Percentiles rank a stretch among this genome's conserved stretches.
phyloP scores from a whole-genome alignment of 2,888 invertebrate species.

The Julus scandinavius region DNA sequence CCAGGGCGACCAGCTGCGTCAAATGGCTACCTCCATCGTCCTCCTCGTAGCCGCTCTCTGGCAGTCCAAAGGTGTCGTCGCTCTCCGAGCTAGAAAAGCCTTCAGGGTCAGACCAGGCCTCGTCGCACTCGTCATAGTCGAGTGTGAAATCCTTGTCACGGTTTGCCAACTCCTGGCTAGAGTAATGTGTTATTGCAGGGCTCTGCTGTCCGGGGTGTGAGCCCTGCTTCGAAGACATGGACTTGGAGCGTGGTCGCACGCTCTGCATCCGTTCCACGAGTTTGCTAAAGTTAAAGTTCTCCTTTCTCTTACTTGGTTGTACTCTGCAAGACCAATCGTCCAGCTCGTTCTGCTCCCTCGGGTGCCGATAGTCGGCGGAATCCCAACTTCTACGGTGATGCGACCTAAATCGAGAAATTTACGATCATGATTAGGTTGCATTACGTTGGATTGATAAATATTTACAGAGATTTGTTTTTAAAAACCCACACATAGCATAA shows the following conservation, averaged over 20 bases:
- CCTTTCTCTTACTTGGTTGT: slow-evolving; percentile 45
- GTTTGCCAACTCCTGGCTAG: neutral
- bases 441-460: too few relatives aligned
- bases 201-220: neutral
- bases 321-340: slow-evolving; percentile 57
- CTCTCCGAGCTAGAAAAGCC: slow-evolving; percentile 56
- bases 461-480: too few relatives aligned
- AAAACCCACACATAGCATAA: too few relatives aligned
- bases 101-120: slow-evolving; percentile 45
- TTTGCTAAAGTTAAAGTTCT: slow-evolving; percentile 60
- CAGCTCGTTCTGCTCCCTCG: slow-evolving; percentile 57
- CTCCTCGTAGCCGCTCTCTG: neutral
- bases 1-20: slow-evolving; percentile 83
- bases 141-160: neutral
- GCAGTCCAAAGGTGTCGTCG: slow-evolving; percentile 33
- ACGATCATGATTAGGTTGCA: too few relatives aligned
- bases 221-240: slow-evolving; percentile 40
- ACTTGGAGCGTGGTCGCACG: slow-evolving; percentile 52
- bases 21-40: neutral
- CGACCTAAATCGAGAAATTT: neutral
- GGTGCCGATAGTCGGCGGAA: slow-evolving; percentile 57
- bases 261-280: neutral
- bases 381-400: slow-evolving; percentile 80
- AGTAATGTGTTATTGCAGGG: neutral
- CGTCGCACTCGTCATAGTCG: slow-evolving; percentile 52